These are phyloP conservation scores for Helarctos malayanus DNA, from an alignment of 2,797 vertebrate genomes.

Conservation along the genomic window DNA sequence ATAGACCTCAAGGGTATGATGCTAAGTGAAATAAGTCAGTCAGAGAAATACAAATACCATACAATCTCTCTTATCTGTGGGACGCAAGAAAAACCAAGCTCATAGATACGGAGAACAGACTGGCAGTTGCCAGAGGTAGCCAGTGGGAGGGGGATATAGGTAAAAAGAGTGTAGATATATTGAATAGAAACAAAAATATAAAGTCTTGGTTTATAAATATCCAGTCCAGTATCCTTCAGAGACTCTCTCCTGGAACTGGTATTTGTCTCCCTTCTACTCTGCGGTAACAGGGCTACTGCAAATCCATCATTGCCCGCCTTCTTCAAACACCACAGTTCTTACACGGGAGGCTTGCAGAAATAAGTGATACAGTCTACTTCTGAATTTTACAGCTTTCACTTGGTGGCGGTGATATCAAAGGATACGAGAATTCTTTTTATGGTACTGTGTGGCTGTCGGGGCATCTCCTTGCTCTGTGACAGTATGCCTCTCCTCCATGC, in stretches of 20 bases:
- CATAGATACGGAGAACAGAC: neutral
- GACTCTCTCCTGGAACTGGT: neutral
- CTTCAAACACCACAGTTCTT: neutral
- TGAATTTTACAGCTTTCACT: neutral
- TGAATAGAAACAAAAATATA: neutral
- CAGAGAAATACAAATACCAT: neutral
- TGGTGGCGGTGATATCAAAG: neutral
- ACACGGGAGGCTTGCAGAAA: neutral
- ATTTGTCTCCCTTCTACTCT: neutral
- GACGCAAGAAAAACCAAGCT: neutral
- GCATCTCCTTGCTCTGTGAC: neutral
- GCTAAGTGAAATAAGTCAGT: neutral
- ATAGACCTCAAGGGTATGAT: neutral
- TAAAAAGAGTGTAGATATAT: neutral
- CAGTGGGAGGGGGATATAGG: neutral
- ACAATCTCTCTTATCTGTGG: neutral
- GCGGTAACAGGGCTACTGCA: neutral
- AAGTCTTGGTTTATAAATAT: neutral
- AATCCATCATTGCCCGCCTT: fast-evolving
- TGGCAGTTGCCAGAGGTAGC: neutral
- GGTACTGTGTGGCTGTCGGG: neutral
- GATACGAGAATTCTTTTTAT: neutral
- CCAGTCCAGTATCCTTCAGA: neutral
- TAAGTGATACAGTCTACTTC: fast-evolving
- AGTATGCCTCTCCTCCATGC: neutral